Evolutionary conservation across 2,888 invertebrate genomes (phyloP).

Genomic region (Hetaerina titia): DNA sequence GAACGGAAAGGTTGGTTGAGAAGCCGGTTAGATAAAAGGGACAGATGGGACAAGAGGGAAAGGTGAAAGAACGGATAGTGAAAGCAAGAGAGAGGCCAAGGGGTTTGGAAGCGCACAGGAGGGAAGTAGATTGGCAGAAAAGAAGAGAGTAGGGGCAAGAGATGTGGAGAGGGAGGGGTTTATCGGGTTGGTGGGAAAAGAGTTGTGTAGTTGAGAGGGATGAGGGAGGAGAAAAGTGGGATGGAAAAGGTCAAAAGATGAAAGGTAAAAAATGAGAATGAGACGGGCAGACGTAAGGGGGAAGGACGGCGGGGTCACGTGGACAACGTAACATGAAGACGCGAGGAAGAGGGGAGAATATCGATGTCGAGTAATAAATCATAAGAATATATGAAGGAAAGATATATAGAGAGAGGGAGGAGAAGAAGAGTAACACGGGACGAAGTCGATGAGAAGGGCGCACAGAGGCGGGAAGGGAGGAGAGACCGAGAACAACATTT

Average conservation of each 20-base stretch:
- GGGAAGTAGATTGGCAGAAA: background rate
- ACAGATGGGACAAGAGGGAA: background rate
- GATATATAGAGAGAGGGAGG: background rate
- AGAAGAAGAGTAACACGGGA: background rate
- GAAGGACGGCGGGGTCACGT: background rate
- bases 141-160: background rate
- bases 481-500: background rate
- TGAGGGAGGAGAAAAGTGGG: background rate
- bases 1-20: background rate
- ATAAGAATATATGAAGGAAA: background rate
- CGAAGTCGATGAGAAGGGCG: background rate
- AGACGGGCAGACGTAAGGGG: background rate
- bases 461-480: background rate
- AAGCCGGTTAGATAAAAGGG: background rate
- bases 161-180: background rate
- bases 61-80: background rate
- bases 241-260: background rate
- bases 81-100: background rate
- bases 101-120: background rate
- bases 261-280: background rate
- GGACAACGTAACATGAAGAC: background rate
- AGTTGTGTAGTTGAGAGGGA: background rate
- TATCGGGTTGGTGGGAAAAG: background rate
- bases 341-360: background rate
- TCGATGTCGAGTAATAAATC: background rate